Evolutionary conservation across 1,140 invertebrate species (phyloP), one percentile per base, ranked within the genome.

Genomic region (Zaprionus gabonicus): DNA sequence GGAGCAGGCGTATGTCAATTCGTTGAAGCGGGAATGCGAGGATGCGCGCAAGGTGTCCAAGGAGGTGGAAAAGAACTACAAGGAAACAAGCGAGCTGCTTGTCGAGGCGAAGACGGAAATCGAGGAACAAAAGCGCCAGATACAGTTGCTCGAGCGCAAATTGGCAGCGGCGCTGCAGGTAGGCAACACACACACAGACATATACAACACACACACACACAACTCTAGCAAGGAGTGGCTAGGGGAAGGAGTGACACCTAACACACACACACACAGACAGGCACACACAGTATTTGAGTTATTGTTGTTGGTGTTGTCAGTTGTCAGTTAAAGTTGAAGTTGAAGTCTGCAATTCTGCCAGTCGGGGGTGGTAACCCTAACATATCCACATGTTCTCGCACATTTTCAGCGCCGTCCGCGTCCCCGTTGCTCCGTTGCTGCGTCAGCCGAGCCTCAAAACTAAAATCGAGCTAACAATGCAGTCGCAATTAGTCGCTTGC

Each of bases 1-100:
- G 5, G 94, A 95, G 78, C 94, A 95, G 84, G 93, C 94, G 84
- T 92, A 95, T 66, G 94, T 95, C 1, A 94, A 94, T 76, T 95
- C 94, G 60, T 93, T 98, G 55, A 97, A 96, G 91, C 94, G 95
- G 63, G 96, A 97, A 92, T 95, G 96, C 1, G 95, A 96, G 75
- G 95, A 96, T 74, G 95, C 96, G 0, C 95, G 96, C 85, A 96
- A 96, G 82, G 95, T 95, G 20, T 96, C 96, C 0, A 96, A 97
- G 86, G 95, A 96, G 84, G 94, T 97, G 73, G 96, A 97, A 82
- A 95, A 95, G 80, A 96, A 97, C 83, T 97, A 96, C 90, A 95
- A 96, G 41, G 94, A 95, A 76, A 95, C 95, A 4, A 95, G 95
- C 3, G 96, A 97, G 81, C 95, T 97, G 92, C 94, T 97, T 68